A percentile compares a stretch with the other conserved stretches of the same genome.
Evolutionary conservation across 2,113 vertebrate genomes (phyloP).

Genomic region (Gavia stellata): DNA sequence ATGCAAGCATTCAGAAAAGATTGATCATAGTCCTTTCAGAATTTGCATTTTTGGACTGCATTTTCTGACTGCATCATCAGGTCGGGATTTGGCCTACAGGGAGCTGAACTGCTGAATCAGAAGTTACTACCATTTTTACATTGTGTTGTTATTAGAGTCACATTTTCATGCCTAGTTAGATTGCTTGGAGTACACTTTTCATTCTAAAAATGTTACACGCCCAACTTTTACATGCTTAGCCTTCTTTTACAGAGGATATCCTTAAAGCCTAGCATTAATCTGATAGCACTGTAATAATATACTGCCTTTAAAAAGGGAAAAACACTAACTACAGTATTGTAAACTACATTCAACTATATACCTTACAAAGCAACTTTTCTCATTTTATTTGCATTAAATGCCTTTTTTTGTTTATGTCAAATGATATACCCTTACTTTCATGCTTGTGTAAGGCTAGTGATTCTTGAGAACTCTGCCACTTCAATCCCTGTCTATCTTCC

Average conservation of each 20-base stretch:
- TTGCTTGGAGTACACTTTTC: neutral
- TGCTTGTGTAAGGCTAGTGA: neutral
- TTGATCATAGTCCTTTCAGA: neutral
- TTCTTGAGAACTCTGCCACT: neutral
- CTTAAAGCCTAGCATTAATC: neutral
- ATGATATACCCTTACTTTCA: neutral
- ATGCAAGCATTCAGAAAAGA: neutral
- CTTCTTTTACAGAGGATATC: neutral
- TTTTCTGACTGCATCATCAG: neutral
- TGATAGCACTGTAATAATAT: neutral
- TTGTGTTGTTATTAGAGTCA: neutral
- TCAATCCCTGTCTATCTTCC: neutral
- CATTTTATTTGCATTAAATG: neutral
- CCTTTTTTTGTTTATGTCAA: neutral
- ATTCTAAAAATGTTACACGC: neutral
- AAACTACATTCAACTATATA: neutral
- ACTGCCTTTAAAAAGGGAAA: neutral
- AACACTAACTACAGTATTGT: neutral
- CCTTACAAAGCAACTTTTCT: neutral
- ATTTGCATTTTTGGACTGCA: neutral
- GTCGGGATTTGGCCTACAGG: neutral
- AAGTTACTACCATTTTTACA: neutral
- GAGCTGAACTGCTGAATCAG: neutral
- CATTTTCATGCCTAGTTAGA: neutral
- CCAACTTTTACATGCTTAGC: neutral